phyloP scores from a whole-genome alignment of 2,113 vertebrate species.

The Centrocercus urophasianus region DNA sequence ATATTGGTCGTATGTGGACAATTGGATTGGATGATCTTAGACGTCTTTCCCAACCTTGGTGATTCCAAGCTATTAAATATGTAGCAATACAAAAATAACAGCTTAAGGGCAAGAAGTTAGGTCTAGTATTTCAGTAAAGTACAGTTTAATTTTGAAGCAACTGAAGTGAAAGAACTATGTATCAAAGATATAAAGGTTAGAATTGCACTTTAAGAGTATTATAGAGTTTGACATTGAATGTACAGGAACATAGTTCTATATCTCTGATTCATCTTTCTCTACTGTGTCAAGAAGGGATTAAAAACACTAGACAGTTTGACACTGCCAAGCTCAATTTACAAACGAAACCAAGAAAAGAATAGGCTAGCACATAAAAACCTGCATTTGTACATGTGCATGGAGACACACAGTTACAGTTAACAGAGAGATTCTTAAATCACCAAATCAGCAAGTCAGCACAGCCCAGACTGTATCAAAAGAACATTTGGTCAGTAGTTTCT shows the following conservation, averaged over 20 bases:
- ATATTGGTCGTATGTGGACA: too few relatives aligned
- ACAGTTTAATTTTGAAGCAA: background rate
- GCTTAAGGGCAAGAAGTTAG: background rate
- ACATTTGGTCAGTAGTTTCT: rapidly evolving
- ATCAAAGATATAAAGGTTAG: background rate
- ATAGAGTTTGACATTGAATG: background rate
- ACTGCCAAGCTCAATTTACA: background rate
- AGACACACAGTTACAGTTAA: background rate
- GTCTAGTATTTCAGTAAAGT: background rate
- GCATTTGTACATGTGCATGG: rapidly evolving
- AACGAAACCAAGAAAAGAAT: background rate
- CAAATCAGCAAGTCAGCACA: rapidly evolving
- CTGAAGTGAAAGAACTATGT: background rate
- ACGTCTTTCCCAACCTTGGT: too few relatives aligned
- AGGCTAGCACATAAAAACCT: background rate
- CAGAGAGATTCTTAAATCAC: background rate
- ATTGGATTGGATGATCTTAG: too few relatives aligned
- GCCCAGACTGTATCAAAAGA: background rate
- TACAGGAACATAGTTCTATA: background rate
- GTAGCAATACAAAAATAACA: background rate
- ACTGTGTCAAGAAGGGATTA: background rate
- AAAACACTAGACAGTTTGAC: background rate
- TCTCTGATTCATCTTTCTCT: background rate
- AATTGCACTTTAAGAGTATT: background rate
- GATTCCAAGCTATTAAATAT: background rate